Base-by-base conservation (phyloP, 1,140 invertebrate genomes). In the Stenopsyche tienmushanensis region DNA sequence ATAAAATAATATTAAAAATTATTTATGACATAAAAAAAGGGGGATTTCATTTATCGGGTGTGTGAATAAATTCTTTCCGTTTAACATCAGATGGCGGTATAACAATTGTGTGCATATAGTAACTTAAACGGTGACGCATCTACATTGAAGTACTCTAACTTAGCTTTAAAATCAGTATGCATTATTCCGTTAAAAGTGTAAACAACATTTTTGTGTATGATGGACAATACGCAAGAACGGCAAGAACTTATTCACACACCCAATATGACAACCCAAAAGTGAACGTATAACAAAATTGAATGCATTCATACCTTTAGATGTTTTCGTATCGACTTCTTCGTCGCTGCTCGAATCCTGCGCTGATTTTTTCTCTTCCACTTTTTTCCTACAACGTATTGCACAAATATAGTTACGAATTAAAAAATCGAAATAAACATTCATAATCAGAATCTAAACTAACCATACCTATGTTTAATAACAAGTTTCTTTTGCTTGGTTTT, bases 271-370 rank as follows among this genome's bases (percentile, higher is more conserved):
- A 17, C 5, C 5, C 20, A 49, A 49, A 8, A 49, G 8, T n/a
- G n/a, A 49, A 7, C 20, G 45, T 21, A 49, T 41, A n/a, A 8
- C 8, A 49, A 49, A 17, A 34, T 34, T 13, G 29, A 34, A 34
- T 34, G n/a, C n/a, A 55, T 39, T 50, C 18, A 49, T 42, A 71
- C 69, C 69, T 68, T 71, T 71, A 9, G 10, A 47, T 42, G 52
- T 26, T 17, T 52, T 39, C 21, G 10, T 8, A 15, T 67, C 65
- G 26, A 62, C 80, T 71, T 82, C 80, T 59, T 86, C 85, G 71
- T 83, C 80, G 24, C 77, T 81, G 70, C 81, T 86, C 18, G 81
- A 83, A 64, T 82, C 79, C 64, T 82, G 78, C 34, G 79, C 78
- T 62, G 81, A 66, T 74, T 83, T 76, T 72, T 83, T 81, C 67